Base-by-base conservation (phyloP, 2,888 invertebrate genomes). In the Dermolepida albohirtum region DNA sequence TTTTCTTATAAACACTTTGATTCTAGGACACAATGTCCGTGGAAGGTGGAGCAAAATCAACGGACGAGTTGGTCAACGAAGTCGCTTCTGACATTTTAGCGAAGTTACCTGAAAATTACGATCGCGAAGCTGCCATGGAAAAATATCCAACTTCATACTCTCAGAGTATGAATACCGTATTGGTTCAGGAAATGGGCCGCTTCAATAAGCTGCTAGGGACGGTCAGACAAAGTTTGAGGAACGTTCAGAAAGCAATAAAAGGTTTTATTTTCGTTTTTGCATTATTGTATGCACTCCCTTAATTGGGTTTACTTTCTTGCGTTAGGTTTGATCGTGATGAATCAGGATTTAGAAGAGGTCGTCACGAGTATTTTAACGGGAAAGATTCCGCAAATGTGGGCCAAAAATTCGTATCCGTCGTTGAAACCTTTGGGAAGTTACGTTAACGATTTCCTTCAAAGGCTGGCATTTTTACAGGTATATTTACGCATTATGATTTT, bases 111-210 rank as follows among this genome's bases (percentile, higher is more conserved):
- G 80, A 82, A 27, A 87, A 91, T 83, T 90, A 89, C 85, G 86
- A 90, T 85, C 79, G 94, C 75, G 84, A 91, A 79, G 78, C 85
- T 73, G 85, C 92, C 64, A 84, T 90, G 79, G 82, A 87, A 80
- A 86, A 91, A 83, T 91, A 91, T 86, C 90, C 96, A 66, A 91
- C 94, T 67, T 80, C 86, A 74, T 88, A 96, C 84, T 83, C 89
- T 81, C 94, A 96, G 86, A 96, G 96, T 75, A 95, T 97, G 95
- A 96, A 97, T 78, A 96, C 96, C 0, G 96, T 97, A 0, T 86
- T 97, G 63, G 92, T 95, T 2, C 94, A 95, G 81, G 95, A 95
- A 82, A 92, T 94, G 85, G 91, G 90, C 6, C 83, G 94, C 57
- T 94, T 92, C 76, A 94, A 94, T 71, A 87, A 88, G 57, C 85